These are phyloP conservation scores for Camptogramma bilineatum DNA, from an alignment of 2,888 invertebrate species.

Conservation along the genomic window DNA sequence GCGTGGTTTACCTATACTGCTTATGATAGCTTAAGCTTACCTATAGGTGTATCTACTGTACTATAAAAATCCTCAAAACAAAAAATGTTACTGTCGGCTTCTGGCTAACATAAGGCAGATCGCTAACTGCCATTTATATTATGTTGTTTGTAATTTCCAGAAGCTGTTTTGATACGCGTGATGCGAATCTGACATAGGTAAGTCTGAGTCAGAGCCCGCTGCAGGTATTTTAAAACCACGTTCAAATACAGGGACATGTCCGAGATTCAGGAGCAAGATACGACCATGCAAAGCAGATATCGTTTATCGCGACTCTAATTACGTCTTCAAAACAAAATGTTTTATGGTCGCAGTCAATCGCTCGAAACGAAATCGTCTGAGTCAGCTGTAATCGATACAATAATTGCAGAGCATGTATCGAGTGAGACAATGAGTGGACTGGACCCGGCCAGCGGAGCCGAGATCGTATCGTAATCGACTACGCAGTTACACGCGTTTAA, in stretches of 20 bases:
- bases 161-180: conserved; percentile 68
- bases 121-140: conserved; percentile 59
- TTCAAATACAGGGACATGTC: conserved; percentile 50
- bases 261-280: conserved; percentile 58
- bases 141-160: conserved; percentile 70
- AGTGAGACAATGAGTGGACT: conserved; percentile 76
- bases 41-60: no score
- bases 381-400: conserved; percentile 80
- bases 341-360: conserved; percentile 77
- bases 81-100: conserved; percentile 54
- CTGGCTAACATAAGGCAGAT: conserved; percentile 66
- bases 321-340: conserved; percentile 66
- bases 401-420: conserved; percentile 80
- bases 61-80: conserved; percentile 1
- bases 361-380: conserved; percentile 70
- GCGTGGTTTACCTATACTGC: neutral
- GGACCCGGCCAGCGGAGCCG: conserved; percentile 62
- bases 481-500: conserved; percentile 83
- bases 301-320: conserved; percentile 72
- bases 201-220: conserved; percentile 56
- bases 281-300: conserved; percentile 58
- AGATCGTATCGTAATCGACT: conserved; percentile 78
- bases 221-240: conserved; percentile 54
- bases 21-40: neutral
- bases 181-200: conserved; percentile 62